Conservation (phyloP, 2,888 invertebrate species). For the Fragum whitleyi region DNA sequence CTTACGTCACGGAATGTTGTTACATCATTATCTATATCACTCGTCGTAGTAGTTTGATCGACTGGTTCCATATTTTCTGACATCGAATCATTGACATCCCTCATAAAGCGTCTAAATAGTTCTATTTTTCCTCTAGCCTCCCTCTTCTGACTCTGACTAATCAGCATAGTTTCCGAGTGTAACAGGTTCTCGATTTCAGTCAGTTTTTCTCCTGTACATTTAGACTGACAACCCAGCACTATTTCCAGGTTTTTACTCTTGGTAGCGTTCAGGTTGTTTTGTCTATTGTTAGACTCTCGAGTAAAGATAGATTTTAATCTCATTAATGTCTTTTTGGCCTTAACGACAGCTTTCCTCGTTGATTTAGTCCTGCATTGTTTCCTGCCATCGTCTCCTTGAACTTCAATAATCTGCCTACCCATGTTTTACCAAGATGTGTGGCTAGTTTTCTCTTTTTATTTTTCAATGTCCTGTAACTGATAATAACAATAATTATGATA, state of each 20-base stretch:
- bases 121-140: background rate
- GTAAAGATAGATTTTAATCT: slow-evolving; percentile 1
- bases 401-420: too few species aligned
- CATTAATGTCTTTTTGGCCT: slow-evolving; percentile 13
- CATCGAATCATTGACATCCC: slow-evolving; percentile 4
- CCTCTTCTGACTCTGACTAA: background rate
- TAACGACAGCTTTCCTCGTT: background rate
- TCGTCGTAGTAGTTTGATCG: background rate
- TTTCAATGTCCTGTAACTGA: too few species aligned
- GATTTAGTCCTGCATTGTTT: background rate
- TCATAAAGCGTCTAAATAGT: slow-evolving; percentile 16
- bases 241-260: background rate
- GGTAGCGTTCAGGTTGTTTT: background rate
- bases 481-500: too few species aligned
- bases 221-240: background rate
- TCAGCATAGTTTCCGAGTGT: slow-evolving; percentile 7
- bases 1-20: background rate
- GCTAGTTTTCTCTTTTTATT: too few species aligned
- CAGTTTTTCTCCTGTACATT: slow-evolving; percentile 21
- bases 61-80: background rate
- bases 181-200: slow-evolving; percentile 8
- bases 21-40: background rate
- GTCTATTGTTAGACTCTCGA: background rate
- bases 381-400: background rate
- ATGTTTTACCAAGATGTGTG: too few species aligned